Conservation (phyloP, 2,113 vertebrate species). For the Oncorhynchus gorbuscha region DNA sequence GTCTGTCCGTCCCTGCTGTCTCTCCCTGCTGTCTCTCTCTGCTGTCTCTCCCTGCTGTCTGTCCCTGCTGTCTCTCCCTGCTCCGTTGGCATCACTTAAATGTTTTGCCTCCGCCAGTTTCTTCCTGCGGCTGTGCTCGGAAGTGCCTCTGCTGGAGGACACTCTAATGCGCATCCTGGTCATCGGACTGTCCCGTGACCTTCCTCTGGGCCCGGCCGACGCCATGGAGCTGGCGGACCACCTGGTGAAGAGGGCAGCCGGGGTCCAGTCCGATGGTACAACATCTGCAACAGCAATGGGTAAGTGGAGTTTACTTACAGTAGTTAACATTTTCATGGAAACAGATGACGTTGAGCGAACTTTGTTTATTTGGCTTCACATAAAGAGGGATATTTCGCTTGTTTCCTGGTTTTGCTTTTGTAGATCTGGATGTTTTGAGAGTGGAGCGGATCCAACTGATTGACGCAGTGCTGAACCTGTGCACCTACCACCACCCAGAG, state of each 20-base stretch:
- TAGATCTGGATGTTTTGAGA: constrained; percentile 92
- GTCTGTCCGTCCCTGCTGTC: too few relatives aligned
- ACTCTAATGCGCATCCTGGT: constrained; percentile 95
- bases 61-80: background rate
- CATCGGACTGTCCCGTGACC: constrained; percentile 90
- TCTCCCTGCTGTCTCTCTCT: too few relatives aligned
- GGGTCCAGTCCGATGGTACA: constrained; percentile 89
- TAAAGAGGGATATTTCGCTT: too few relatives aligned
- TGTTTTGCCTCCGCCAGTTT: constrained; percentile 74
- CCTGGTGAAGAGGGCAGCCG: constrained; percentile 92
- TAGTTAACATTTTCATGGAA: background rate
- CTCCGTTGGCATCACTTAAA: background rate
- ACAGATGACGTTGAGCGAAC: background rate
- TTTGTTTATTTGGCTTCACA: constrained; percentile 13
- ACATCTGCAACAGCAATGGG: background rate
- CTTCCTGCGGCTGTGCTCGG: constrained; percentile 96
- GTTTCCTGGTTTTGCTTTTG: constrained; percentile 19
- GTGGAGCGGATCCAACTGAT: constrained; percentile 95
- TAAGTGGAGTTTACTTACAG: background rate
- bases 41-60: too few relatives aligned
- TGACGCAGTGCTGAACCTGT: constrained; percentile 94
- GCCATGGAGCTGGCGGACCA: constrained; percentile 98
- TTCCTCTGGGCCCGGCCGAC: constrained; percentile 91
- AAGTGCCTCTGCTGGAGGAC: constrained; percentile 96
- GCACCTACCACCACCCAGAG: constrained; percentile 97